These are phyloP conservation scores for Pogona vitticeps DNA, from an alignment of 2,113 vertebrate genomes.

Conservation along the genomic window DNA sequence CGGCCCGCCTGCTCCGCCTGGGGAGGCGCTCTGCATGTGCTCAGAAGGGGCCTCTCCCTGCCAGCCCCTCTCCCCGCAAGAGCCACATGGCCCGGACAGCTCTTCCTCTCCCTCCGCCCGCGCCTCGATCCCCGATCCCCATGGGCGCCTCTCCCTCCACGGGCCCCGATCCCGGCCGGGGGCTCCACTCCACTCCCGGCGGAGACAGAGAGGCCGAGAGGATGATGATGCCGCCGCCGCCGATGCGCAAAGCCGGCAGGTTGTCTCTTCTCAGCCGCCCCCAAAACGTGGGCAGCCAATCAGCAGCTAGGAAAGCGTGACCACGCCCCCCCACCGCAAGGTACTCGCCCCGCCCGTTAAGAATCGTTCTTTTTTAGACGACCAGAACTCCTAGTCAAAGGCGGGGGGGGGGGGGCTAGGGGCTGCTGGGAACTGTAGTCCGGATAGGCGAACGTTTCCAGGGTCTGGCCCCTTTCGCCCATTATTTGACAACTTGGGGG, in stretches of 20 bases:
- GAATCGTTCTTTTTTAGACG: too few relatives aligned
- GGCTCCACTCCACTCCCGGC: too few relatives aligned
- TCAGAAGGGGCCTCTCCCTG: not conserved
- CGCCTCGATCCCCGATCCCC: too few relatives aligned
- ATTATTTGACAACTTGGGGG: too few relatives aligned
- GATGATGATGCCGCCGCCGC: not conserved
- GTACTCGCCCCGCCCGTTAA: too few relatives aligned
- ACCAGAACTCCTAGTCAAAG: too few relatives aligned
- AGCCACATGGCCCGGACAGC: too few relatives aligned
- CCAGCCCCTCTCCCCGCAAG: not conserved
- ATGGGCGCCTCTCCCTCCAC: not conserved
- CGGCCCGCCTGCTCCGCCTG: too few relatives aligned
- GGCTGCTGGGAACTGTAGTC: too few relatives aligned
- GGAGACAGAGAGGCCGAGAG: not conserved
- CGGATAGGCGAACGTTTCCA: too few relatives aligned
- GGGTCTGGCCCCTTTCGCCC: too few relatives aligned
- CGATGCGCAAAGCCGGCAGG: rapidly evolving
- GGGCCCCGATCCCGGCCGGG: not conserved
- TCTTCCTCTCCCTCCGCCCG: not conserved
- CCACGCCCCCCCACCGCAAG: not conserved
- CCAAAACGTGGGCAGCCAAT: slow-evolving; percentile 30
- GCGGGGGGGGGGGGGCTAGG: too few relatives aligned
- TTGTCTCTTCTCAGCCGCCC: not conserved
- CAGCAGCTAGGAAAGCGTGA: slow-evolving; percentile 3
- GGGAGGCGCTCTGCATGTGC: not conserved